Evolutionary conservation across 2,888 invertebrate species (phyloP), one percentile per base, ranked within the genome.

Genomic region (Sphaerophoria taeniata): DNA sequence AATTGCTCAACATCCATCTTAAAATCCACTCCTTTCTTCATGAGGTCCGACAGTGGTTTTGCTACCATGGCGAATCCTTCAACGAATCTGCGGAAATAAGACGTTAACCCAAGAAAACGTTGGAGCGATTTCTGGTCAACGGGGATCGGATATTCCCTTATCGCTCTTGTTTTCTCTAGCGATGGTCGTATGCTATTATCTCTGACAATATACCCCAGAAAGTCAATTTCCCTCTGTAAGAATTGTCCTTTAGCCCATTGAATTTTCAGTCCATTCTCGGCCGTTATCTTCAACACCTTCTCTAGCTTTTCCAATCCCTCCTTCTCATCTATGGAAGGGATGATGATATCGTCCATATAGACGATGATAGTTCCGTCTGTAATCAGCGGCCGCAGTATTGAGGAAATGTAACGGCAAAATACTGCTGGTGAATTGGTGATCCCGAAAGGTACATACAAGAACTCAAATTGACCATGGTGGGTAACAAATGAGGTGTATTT

Each of bases 401-500:
- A 56, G 16, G 53, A 55, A 11, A 87, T 86, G 43, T 75, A 87
- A 0, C 87, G 60, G 3, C 60, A 77, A 55, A 87, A 87, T 4
- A 78, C 82, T 5, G 84, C 84, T 6, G 87, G 87, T 11, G 87
- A 87, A 49, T 87, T 87, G 6, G 72, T 87, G 4, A 87, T 84
- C 0, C 87, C 87, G 31, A 88, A 88, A 31, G 88, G 88, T 60
- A 87, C 81, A 31, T 72, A 83, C 12, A 67, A n/a, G 56, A 87
- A 88, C 55, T 88, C 88, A 45, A 77, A 89, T 43, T 89, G 88
- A 12, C 88, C 87, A 67, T 87, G 65, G 39, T 87, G 87, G 7
- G 88, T 88, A 3, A 89, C 88, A 65, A 88, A 89, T 4, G 88
- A 74, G n/a, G 88, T 89, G 51, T 84, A 89, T 55, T 88, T 87